Evolutionary conservation across 1,140 invertebrate genomes (phyloP).

Genomic region (Meteorus sp.): DNA sequence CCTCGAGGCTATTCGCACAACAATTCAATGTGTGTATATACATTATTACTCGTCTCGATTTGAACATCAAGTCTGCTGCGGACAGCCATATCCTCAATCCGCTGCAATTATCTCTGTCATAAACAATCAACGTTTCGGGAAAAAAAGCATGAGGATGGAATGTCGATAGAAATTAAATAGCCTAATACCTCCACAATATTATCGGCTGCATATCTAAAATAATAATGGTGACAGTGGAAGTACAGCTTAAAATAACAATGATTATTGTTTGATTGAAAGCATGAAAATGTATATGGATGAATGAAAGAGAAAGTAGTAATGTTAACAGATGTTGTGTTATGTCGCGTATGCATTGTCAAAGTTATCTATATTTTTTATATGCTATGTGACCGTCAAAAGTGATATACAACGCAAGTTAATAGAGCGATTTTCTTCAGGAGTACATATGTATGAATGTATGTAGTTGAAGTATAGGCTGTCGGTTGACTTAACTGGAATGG

Average conservation of each 20-base stretch:
- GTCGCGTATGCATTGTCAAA: too few relatives aligned
- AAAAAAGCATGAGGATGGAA: too few relatives aligned
- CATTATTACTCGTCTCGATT: not conserved
- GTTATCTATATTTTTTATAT: too few relatives aligned
- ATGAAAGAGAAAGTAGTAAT: too few relatives aligned
- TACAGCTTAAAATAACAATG: too few relatives aligned
- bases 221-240: too few relatives aligned
- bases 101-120: not conserved
- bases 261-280: too few relatives aligned
- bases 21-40: not conserved
- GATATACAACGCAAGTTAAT: constrained; percentile 32
- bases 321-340: too few relatives aligned
- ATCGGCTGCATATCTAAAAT: too few relatives aligned
- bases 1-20: constrained; percentile 5
- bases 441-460: too few relatives aligned
- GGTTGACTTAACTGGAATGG: constrained; percentile 48
- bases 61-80: not conserved
- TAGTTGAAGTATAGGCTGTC: constrained; percentile 57
- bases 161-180: not conserved
- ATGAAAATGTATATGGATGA: too few relatives aligned
- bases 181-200: not conserved
- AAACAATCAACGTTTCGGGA: constrained; percentile 12
- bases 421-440: constrained; percentile 45
- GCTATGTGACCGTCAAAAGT: not conserved
- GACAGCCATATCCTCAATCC: not conserved